phyloP scores from a whole-genome alignment of 1,140 invertebrate genomes.

The Homalodisca vitripennis region DNA sequence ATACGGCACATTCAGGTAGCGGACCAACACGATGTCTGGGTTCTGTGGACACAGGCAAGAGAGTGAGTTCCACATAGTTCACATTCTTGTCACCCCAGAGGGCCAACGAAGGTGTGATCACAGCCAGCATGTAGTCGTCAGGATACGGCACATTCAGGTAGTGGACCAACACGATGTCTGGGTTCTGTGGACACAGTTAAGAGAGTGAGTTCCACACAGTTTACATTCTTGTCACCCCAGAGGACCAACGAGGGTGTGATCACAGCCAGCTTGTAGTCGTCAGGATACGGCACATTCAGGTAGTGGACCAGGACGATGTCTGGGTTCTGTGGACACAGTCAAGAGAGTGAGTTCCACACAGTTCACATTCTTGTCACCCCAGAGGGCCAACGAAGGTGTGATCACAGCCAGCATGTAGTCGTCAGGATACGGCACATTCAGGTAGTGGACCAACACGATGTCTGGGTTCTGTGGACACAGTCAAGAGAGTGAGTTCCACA shows the following conservation, averaged over 20 bases:
- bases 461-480: slow-evolving; percentile 85
- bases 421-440: slow-evolving; percentile 96
- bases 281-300: slow-evolving; percentile 95
- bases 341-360: too few species aligned
- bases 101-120: too few species aligned
- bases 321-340: slow-evolving; percentile 77
- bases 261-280: slow-evolving; percentile 89
- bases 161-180: slow-evolving; percentile 96
- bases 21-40: slow-evolving; percentile 95
- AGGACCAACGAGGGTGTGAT: too few species aligned
- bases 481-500: too few species aligned
- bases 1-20: slow-evolving; percentile 97
- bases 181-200: slow-evolving; percentile 69
- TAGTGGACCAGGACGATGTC: slow-evolving; percentile 98
- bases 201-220: neutral
- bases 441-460: slow-evolving; percentile 95
- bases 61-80: too few species aligned
- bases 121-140: slow-evolving; percentile 87
- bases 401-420: slow-evolving; percentile 90
- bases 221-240: slow-evolving; percentile 49
- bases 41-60: slow-evolving; percentile 64
- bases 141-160: slow-evolving; percentile 97
- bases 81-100: too few species aligned
- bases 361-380: too few species aligned
- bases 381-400: too few species aligned